Evolutionary conservation across 2,888 invertebrate genomes (phyloP), one percentile per base, ranked within the genome.

Genomic region (Rotaria magnacalcarata): DNA sequence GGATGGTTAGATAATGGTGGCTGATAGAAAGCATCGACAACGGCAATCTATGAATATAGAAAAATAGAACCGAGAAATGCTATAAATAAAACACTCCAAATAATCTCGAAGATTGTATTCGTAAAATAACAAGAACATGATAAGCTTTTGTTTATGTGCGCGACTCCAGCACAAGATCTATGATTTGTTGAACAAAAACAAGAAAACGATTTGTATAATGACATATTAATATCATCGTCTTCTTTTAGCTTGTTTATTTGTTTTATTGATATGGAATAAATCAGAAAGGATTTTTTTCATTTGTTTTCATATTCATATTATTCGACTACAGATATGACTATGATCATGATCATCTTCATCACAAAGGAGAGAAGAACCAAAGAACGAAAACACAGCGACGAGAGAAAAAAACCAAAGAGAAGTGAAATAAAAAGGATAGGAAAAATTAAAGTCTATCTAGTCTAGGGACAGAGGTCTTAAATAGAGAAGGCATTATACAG

Each of bases 251-350:
- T 54, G 54, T 54, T 54, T 54, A 54, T 21, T 54, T 54, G 21
- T 54, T 54, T 21, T 54, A 54, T 54, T 54, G 54, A 54, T 54
- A 54, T 21, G 21, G 21, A 54, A 54, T 54, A 21, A 54, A 54
- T 54, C 19, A 54, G 54, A 54, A 54, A 54, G 21, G 54, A 21
- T 67, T 67, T 34, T 60, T 60, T 27, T 60, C 27, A 27, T 24
- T 67, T 67, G 34, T 67, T 67, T 67, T 67, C 67, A 67, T 67
- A 67, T 67, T 34, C 67, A 27, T 67, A 27, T 67, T 67, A 67
- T 67, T 67, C 67, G n/a, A 67, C 67, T 67, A 67, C 67, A 67
- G 67, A 67, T n/a, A 67, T 67, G 67, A 67, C 34, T n/a, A 67
- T 67, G 21, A 58, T n/a, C 67, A 67, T 67, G 34, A 67, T 67